Base-by-base conservation (phyloP, 1,140 invertebrate species). In the Coelopa frigida region DNA sequence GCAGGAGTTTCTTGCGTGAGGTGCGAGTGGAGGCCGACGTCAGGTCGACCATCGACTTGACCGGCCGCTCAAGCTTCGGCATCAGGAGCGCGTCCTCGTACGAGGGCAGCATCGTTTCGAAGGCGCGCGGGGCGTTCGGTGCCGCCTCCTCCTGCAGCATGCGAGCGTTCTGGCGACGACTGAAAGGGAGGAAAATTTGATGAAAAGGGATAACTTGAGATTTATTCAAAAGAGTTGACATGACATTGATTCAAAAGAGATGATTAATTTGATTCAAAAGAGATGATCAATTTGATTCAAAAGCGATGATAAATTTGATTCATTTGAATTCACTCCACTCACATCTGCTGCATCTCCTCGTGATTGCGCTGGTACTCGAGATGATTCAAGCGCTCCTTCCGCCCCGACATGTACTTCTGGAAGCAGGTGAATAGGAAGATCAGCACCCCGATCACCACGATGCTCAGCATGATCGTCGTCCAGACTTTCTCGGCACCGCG, bases 21-120 rank as follows among this genome's bases (percentile, higher is more conserved):
- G 46, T 0, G 3, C 40, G 22, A 3, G 24, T 39, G 15, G 43
- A 15, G 7, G 48, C 43, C 0, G 39, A 40, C 0, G 54, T 53
- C 1, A 72, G 61, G 54, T 76, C 78, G 44, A 73, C 59, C 51
- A 82, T 68, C 14, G 78, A 81, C 53, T 76, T 72, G 52, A 73
- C 75, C 0, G 78, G 79, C 6, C 70, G 60, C 49, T 75, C 75
- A 41, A 79, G 50, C 55, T 80, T 77, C 14, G 81, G 80, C 77
- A 86, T 80, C 7, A 77, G 72, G 40, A 86, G 70, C 10, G 83
- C 84, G 68, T 85, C 83, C 50, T 79, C 79, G 55, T 86, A 85
- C n/a, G 76, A 79, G 1, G 84, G 84, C 42, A 82, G 77, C 26
- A 81, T 72, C 12, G 81, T 65, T 69, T 85, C 83, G 45, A 80